These are phyloP conservation scores for Scolopax bukidnonensis DNA, from an alignment of 2,797 vertebrate species.

Conservation along the genomic window DNA sequence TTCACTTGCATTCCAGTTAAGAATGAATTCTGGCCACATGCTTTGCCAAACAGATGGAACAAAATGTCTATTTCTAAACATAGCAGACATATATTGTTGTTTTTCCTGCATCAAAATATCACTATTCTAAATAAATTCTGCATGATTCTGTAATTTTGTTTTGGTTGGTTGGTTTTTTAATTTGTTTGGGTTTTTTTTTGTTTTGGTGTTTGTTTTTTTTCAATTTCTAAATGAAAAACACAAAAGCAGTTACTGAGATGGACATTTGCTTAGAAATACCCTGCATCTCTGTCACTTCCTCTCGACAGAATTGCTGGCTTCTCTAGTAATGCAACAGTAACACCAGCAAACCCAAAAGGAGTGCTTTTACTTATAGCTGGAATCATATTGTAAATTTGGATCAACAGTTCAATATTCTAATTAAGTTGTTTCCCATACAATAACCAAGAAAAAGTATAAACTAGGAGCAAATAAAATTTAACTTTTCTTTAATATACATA, in stretches of 20 bases:
- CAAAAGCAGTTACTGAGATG: background rate
- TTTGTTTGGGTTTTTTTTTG: too few species aligned
- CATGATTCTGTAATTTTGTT: background rate
- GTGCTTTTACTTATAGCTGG: background rate
- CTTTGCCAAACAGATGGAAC: background rate
- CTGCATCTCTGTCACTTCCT: background rate
- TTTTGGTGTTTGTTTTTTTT: background rate
- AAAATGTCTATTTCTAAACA: background rate
- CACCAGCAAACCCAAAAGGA: background rate
- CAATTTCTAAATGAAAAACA: background rate
- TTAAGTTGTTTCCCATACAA: background rate
- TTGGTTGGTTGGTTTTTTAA: too few species aligned
- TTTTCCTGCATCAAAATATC: background rate
- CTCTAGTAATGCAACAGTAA: background rate
- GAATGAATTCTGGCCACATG: background rate
- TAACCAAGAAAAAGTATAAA: background rate
- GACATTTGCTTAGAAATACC: background rate
- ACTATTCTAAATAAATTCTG: background rate
- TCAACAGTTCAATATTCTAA: background rate
- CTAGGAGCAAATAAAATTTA: background rate
- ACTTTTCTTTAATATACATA: background rate
- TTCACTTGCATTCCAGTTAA: background rate
- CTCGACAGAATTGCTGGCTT: background rate
- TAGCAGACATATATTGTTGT: background rate
- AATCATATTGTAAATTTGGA: background rate